Base-by-base conservation (phyloP, 2,113 vertebrate genomes). In the Hymenochirus boettgeri region DNA sequence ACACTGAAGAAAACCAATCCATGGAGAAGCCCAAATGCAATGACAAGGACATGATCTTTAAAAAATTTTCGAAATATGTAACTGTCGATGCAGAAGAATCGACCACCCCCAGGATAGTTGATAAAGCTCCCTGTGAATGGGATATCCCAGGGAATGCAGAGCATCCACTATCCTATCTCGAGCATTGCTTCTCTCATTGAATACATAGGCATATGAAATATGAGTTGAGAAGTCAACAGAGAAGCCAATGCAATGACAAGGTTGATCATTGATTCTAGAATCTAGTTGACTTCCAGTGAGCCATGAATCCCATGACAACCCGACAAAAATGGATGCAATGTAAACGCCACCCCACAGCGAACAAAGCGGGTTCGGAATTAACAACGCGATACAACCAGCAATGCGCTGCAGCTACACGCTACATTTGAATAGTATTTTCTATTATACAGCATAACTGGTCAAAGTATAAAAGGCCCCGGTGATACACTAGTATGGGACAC, bases 221-320 rank as follows among this genome's bases (percentile, higher is more conserved):
- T 84, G 86, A 35, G 83, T 80, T 19, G 85, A 90, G 76, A 92
- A 91, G 62, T 77, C 83, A 1, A 89, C 89, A 79, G 75, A 79
- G 75, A 93, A 93, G 10, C 86, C 86, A 92, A 87, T 70, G 79
- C 88, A 76, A 88, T 88, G 54, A 90, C 73, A 46, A 88, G 77
- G 60, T 83, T 90, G 31, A 84, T 90, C 82, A 88, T 84, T 51
- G 88, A 85, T 69, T n/a, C 87, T 77, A 18, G 85, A 88, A 67
- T 92, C 87, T 42, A 79, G 71, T 72, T 87, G 2, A 91, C 74
- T 65, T 65, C 83, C 91, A 86, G 42, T 82, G 80, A 3, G 74
- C 74, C 83, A 90, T 91, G 74, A 86, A 90, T 25, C 82, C 85
- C 0, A 77, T 59, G 27, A 89, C 81, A 1, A n/a, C 92, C 92